Evolutionary conservation across 2,797 vertebrate species (phyloP).

Genomic region (Esox masquinongy): DNA sequence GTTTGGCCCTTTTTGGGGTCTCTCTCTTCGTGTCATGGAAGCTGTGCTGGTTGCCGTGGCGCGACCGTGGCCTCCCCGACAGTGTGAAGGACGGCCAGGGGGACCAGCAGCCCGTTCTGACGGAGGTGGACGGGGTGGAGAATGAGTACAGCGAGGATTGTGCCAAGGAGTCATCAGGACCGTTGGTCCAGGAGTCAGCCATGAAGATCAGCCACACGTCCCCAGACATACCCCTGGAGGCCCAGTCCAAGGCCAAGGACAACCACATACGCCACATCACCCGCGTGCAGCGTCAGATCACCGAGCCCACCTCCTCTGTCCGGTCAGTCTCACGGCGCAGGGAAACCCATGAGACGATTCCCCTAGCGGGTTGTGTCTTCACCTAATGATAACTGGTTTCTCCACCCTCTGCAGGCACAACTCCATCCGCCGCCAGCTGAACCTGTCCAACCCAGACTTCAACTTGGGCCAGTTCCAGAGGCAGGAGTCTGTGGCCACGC

Average conservation of each 20-base stretch:
- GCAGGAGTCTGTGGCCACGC: constrained; percentile 89
- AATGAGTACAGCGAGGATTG: constrained; percentile 90
- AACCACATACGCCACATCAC: constrained; percentile 80
- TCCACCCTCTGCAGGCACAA: constrained; percentile 81
- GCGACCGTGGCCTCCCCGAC: constrained; percentile 84
- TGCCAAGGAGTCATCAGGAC: constrained; percentile 77
- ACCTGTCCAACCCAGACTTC: constrained; percentile 96
- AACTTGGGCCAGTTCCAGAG: constrained; percentile 94
- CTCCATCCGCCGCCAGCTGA: constrained; percentile 94
- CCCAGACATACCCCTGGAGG: constrained; percentile 90
- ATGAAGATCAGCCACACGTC: constrained; percentile 99
- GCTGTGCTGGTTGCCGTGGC: constrained; percentile 96
- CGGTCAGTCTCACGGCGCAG: constrained; percentile 71
- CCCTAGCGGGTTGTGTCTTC: not conserved
- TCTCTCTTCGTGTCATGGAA: constrained; percentile 99
- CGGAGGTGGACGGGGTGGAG: constrained; percentile 81
- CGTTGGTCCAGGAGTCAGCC: constrained; percentile 79
- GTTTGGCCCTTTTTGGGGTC: constrained; percentile 93
- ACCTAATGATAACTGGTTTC: not conserved
- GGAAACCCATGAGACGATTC: not conserved
- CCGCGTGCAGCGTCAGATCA: constrained; percentile 91
- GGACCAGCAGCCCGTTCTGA: constrained; percentile 85
- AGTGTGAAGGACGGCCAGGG: constrained; percentile 85
- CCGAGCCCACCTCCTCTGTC: constrained; percentile 90
- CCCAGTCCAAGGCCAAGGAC: constrained; percentile 81